Conservation (phyloP, 2,888 invertebrate genomes). For the Lypha dubia region DNA sequence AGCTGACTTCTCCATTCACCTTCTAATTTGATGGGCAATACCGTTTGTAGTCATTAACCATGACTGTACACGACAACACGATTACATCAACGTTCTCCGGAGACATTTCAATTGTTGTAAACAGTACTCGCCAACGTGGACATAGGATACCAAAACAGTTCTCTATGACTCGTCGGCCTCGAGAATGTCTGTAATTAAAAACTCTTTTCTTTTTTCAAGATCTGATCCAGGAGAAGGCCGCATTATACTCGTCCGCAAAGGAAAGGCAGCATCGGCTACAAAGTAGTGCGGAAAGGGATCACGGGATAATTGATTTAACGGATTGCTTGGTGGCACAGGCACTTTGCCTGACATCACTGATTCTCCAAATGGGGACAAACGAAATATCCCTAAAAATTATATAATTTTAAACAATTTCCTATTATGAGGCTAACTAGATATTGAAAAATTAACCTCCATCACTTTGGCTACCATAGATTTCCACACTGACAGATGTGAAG, state of each 20-base stretch:
- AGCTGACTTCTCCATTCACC: too few species aligned
- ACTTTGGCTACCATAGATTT: neutral
- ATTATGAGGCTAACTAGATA: too few species aligned
- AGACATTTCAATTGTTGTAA: conserved; percentile 26
- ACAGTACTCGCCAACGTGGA: conserved; percentile 11
- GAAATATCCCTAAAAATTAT: conserved; percentile 20
- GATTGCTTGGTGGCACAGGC: conserved; percentile 25
- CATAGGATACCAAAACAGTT: conserved; percentile 16
- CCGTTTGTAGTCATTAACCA: too few species aligned
- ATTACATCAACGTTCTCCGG: conserved; percentile 7
- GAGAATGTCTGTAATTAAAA: conserved; percentile 22
- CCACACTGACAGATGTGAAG: too few species aligned
- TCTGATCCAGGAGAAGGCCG: conserved; percentile 16
- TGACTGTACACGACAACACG: too few species aligned
- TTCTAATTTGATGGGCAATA: too few species aligned
- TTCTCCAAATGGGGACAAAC: conserved; percentile 29
- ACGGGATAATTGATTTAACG: neutral
- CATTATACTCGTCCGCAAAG: conserved; percentile 14
- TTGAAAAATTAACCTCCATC: neutral
- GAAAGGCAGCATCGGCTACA: conserved; percentile 9
- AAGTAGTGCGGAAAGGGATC: neutral
- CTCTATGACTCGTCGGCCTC: conserved; percentile 24
- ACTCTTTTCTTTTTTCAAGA: neutral
- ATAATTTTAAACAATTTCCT: neutral
- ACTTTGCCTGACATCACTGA: conserved; percentile 21